Base-by-base conservation (phyloP, 2,797 vertebrate genomes). In the Xenops minutus region DNA sequence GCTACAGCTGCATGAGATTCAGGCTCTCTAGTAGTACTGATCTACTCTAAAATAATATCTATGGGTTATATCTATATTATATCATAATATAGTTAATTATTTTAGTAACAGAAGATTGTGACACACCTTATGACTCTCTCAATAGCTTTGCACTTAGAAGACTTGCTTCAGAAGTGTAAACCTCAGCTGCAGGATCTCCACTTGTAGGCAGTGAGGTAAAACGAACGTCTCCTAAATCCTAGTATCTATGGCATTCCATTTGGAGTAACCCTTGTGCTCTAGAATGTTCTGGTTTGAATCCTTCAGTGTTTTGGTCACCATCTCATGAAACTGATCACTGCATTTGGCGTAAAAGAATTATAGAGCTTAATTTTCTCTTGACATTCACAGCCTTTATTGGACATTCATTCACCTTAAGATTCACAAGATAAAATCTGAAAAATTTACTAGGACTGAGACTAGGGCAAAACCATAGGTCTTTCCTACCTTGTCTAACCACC, bases 381-480 rank as follows among this genome's bases (percentile, higher is more conserved):
- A 26, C 4, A 21, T 74, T 79, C 46, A 58, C 9, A 76, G 30
- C 6, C 29, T 72, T 58, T 36, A 6, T 36, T 36, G 12, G 19
- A 68, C 49, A 7, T 32, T 39, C 3, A 23, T 62, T 89, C 32
- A 32, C 14, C n/a, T 62, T 66, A 85, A 79, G 12, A 13, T 2
- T 71, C 11, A 20, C 37, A 63, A 34, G 23, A 75, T 17, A 73
- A 76, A 85, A 66, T 43, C 3, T 48, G 24, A 85, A 82, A 84
- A 81, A 51, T 3, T 52, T 54, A 9, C 1, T 56, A 64, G 8
- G 10, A 14, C 20, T 32, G 48, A 32, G 23, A 37, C 29, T 30
- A 20, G 30, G 19, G 10, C 6, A 79, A 80, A 79, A 32, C 2
- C 0, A 0, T n/a, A 49, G 5, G 2, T 58, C 9, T 74, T 11